Conservation (phyloP, 1,140 invertebrate species). For the Belonocnema kinseyi region DNA sequence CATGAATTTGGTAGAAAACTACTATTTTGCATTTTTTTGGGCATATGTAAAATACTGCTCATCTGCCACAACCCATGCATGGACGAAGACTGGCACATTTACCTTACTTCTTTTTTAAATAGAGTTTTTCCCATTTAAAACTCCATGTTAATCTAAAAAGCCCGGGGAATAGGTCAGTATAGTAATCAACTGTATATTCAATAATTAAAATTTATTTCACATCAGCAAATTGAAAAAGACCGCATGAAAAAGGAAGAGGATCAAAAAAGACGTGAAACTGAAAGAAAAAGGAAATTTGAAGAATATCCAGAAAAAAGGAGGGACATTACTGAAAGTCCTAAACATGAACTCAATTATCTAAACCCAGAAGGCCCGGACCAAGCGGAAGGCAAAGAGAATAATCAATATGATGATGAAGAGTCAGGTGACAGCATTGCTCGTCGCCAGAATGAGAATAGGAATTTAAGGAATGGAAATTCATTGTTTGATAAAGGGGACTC, state of each 20-base stretch:
- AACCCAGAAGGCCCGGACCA: not conserved
- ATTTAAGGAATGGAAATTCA: constrained; percentile 22
- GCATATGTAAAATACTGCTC: no score
- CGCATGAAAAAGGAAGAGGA: constrained; percentile 80
- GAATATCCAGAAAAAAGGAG: constrained; percentile 63
- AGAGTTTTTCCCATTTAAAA: no score
- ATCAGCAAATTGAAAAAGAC: constrained; percentile 80
- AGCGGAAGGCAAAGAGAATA: constrained; percentile 34
- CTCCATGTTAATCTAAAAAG: no score
- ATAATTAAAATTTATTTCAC: constrained; percentile 35
- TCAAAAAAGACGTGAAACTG: constrained; percentile 77
- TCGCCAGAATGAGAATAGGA: constrained; percentile 45
- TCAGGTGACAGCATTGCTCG: constrained; percentile 40
- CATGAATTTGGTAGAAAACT: no score
- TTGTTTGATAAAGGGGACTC: constrained; percentile 51
- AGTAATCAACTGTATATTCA: constrained; percentile 20
- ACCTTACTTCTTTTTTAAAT: no score
- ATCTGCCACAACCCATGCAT: no score
- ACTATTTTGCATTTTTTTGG: no score
- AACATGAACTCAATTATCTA: constrained; percentile 38
- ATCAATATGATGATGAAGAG: constrained; percentile 24
- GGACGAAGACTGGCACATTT: no score
- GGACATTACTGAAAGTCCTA: constrained; percentile 55
- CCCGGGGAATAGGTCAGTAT: no score
- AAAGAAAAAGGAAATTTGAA: constrained; percentile 77